Conservation (phyloP, 2,888 invertebrate species). For the Frankliniella intonsa region DNA sequence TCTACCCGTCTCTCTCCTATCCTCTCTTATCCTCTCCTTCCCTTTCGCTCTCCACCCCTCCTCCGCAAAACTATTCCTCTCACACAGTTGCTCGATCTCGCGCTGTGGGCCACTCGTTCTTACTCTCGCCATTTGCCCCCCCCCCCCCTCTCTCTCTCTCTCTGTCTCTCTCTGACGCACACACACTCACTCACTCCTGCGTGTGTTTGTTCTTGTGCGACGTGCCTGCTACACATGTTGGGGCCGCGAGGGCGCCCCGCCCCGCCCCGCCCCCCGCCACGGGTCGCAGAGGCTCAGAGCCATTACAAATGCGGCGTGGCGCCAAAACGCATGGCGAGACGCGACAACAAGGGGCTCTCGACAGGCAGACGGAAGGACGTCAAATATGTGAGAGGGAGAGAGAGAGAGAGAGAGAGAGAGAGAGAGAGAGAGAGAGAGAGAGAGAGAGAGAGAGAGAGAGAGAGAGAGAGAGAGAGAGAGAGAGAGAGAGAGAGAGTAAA, state of each 20-base stretch:
- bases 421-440: too few relatives aligned
- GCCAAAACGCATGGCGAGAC: background rate
- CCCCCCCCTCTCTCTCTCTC: background rate
- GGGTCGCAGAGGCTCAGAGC: background rate
- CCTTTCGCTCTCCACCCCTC: background rate
- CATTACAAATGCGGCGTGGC: constrained; percentile 3
- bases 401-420: too few relatives aligned
- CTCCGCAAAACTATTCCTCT: too few relatives aligned
- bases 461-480: too few relatives aligned
- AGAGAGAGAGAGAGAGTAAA: background rate
- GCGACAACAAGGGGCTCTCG: background rate
- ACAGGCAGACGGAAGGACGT: background rate
- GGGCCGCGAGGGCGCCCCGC: background rate
- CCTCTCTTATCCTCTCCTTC: background rate
- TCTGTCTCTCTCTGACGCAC: background rate
- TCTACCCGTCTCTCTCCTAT: background rate
- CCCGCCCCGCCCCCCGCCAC: background rate
- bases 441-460: too few relatives aligned
- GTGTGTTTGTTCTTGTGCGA: background rate
- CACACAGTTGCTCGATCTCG: too few relatives aligned
- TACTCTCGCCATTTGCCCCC: background rate
- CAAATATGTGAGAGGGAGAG: background rate
- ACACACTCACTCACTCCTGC: background rate
- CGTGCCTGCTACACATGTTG: background rate
- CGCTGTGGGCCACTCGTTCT: too few relatives aligned